Evolutionary conservation across 2,888 invertebrate genomes (phyloP).

Genomic region (Leptarthrus brevirostris): DNA sequence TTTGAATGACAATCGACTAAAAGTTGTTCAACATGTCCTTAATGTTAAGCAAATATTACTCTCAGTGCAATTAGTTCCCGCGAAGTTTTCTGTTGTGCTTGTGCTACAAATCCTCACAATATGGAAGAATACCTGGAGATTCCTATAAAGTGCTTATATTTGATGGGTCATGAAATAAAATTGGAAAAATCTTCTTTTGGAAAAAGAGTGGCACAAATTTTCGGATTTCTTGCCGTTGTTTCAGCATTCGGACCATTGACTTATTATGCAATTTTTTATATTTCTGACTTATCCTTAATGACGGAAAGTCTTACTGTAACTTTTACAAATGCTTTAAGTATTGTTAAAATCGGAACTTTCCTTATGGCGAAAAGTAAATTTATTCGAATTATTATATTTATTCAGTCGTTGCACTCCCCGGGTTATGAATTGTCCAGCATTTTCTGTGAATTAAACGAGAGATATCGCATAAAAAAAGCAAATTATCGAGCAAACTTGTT

Average conservation of each 20-base stretch:
- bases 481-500: background rate
- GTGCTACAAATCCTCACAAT: background rate
- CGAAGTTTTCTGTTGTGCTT: background rate
- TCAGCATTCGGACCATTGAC: background rate
- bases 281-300: background rate
- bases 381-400: background rate
- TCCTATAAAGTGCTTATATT: background rate
- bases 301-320: constrained; percentile 6
- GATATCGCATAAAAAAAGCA: background rate
- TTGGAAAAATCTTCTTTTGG: background rate
- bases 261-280: background rate
- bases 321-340: background rate
- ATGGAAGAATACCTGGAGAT: constrained; percentile 9
- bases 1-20: background rate
- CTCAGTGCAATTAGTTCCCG: background rate
- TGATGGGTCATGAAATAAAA: background rate
- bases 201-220: background rate
- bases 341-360: constrained; percentile 3
- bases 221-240: background rate
- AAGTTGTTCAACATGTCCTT: background rate
- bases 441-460: too few relatives aligned
- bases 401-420: too few relatives aligned
- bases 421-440: too few relatives aligned
- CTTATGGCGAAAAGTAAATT: background rate
- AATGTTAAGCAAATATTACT: background rate